phyloP scores from a whole-genome alignment of 2,888 invertebrate genomes.

The Eristalis intricaria region DNA sequence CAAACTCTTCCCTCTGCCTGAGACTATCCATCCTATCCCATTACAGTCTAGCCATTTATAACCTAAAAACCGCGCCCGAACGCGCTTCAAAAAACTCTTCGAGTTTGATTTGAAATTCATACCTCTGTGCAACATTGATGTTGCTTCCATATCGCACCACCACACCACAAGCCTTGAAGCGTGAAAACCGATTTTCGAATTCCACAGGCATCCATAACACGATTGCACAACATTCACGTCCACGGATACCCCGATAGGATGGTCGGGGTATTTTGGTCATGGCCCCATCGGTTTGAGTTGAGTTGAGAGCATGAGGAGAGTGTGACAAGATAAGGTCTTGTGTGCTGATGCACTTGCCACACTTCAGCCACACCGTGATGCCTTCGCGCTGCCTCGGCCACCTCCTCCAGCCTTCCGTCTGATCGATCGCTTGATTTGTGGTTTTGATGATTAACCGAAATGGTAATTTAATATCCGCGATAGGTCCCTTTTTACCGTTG shows the following conservation, averaged over 20 bases:
- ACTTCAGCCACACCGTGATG: conserved; percentile 6
- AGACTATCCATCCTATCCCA: conserved; percentile 9
- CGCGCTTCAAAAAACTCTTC: background rate
- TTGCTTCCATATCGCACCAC: conserved; percentile 32
- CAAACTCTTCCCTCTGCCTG: conserved; percentile 32
- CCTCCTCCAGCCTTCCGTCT: conserved; percentile 15
- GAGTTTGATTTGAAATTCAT: conserved; percentile 14
- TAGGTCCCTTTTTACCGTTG: conserved; percentile 35
- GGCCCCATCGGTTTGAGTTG: conserved; percentile 24
- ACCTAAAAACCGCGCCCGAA: conserved; percentile 31
- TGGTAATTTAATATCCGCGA: conserved; percentile 58
- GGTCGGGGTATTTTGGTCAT: conserved; percentile 63
- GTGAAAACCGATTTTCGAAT: conserved; percentile 53
- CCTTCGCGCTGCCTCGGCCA: conserved; percentile 37
- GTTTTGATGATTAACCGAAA: conserved; percentile 64
- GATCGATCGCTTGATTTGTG: conserved; percentile 61
- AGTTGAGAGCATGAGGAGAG: conserved; percentile 36
- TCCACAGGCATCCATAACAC: conserved; percentile 40
- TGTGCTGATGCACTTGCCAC: conserved; percentile 55
- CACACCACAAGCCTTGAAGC: conserved; percentile 61
- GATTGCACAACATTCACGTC: conserved; percentile 53
- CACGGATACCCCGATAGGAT: conserved; percentile 12
- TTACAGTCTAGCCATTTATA: conserved; percentile 47
- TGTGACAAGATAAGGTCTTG: conserved; percentile 69
- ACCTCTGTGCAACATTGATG: conserved; percentile 38